A percentile compares a stretch with the other conserved stretches of the same genome.
These are phyloP conservation scores for Onthophagus sagittarius DNA, from an alignment of 2,888 invertebrate genomes.

Conservation along the genomic window DNA sequence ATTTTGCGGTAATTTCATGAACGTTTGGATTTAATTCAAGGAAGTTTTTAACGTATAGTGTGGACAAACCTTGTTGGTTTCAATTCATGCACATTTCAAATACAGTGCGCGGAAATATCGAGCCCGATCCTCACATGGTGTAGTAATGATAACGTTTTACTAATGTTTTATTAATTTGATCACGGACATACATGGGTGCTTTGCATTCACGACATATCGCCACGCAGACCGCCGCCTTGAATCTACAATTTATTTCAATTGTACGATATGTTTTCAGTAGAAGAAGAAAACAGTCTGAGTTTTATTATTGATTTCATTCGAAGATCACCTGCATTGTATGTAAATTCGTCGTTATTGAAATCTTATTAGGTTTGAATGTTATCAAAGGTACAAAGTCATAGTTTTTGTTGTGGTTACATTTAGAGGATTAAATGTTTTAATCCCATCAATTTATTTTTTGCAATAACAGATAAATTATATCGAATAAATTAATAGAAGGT, in stretches of 20 bases:
- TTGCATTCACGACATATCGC: neutral
- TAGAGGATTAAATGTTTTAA: neutral
- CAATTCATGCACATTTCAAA: neutral
- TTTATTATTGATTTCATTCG: neutral
- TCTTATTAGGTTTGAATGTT: neutral
- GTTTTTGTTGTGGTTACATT: neutral
- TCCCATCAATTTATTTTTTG: no score
- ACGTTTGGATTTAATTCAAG: neutral
- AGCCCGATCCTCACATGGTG: neutral
- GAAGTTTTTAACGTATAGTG: neutral
- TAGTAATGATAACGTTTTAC: slow-evolving; percentile 6
- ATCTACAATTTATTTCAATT: neutral
- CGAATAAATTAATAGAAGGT: no score
- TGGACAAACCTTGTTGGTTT: neutral
- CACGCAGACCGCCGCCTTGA: neutral
- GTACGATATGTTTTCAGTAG: neutral
- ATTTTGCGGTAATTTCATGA: neutral
- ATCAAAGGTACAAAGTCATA: neutral
- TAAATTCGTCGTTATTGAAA: neutral
- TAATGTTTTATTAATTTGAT: slow-evolving; percentile 11
- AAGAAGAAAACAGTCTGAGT: neutral
- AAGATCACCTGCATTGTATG: neutral
- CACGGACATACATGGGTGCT: neutral
- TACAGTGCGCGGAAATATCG: neutral
- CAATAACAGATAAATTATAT: no score